phyloP scores from a whole-genome alignment of 2,113 vertebrate species.

The Vidua macroura region DNA sequence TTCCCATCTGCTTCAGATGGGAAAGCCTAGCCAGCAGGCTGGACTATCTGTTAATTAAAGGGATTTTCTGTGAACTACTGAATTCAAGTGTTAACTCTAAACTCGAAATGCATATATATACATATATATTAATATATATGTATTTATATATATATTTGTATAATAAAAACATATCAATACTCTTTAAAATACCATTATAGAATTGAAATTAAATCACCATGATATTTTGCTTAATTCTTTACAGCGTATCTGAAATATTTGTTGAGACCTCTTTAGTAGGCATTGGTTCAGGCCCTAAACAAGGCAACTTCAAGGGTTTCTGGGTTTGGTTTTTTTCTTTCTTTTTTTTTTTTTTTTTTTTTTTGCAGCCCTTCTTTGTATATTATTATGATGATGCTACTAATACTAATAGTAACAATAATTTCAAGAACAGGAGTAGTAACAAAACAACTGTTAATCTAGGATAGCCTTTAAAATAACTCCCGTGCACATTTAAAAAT shows the following conservation, averaged over 20 bases:
- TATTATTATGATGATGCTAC: not conserved
- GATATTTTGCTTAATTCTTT: not conserved
- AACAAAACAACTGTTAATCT: constrained; percentile 56
- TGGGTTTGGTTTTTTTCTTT: not conserved
- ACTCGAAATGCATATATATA: not conserved
- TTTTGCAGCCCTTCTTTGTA: not conserved
- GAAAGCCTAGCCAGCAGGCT: constrained; percentile 10
- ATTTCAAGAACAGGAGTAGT: constrained; percentile 48
- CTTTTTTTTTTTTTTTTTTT: not conserved
- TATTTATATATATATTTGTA: not conserved
- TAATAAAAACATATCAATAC: not conserved
- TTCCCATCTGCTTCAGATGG: not conserved
- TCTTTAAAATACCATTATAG: not conserved
- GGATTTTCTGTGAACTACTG: not conserved
- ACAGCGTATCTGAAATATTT: not conserved
- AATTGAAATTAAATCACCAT: not conserved
- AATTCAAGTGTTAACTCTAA: constrained; percentile 3
- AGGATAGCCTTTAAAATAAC: constrained; percentile 38
- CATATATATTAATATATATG: not conserved
- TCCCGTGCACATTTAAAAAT: constrained; percentile 1
- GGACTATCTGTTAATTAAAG: constrained; percentile 13
- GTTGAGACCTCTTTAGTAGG: not conserved
- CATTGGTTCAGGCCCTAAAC: not conserved
- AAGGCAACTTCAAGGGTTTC: not conserved
- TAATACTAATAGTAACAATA: not conserved